Conservation (phyloP, 23 tunicate genomes). For the Halocynthia aurantium region DNA sequence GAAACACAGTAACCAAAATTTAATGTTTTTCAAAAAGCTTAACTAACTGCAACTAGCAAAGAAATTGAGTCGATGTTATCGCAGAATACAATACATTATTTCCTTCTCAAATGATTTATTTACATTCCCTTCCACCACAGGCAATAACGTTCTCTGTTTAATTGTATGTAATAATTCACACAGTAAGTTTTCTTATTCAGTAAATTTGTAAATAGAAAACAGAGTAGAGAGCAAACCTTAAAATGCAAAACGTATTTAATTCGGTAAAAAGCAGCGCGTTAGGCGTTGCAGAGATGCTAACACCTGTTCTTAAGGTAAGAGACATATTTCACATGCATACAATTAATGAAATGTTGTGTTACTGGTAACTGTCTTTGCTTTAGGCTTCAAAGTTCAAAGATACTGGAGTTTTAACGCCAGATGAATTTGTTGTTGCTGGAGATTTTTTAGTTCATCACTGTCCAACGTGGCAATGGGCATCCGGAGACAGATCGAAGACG, state of each 20-base stretch:
- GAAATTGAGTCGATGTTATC: too few species aligned
- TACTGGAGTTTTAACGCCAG: conserved; percentile 94
- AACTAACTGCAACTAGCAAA: too few species aligned
- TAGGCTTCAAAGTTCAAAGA: conserved; percentile 77
- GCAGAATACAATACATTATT: too few species aligned
- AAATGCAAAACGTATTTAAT: conserved; percentile 87
- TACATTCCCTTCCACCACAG: too few species aligned
- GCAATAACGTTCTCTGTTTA: too few species aligned
- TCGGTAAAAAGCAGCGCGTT: conserved; percentile 83
- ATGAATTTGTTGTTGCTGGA: conserved; percentile 94
- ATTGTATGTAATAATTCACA: too few species aligned
- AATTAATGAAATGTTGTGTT: neutral
- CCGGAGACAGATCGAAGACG: conserved; percentile 67
- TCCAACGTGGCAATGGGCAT: conserved; percentile 95
- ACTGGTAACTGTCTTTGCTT: neutral
- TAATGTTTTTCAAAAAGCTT: too few species aligned
- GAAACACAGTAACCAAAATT: too few species aligned
- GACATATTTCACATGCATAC: neutral
- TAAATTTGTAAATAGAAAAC: too few species aligned
- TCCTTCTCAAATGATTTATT: too few species aligned
- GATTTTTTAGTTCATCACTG: conserved; percentile 88
- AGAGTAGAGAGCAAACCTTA: neutral
- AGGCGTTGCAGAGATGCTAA: conserved; percentile 81
- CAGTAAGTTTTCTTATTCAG: too few species aligned
- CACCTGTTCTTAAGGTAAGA: conserved; percentile 90